A percentile compares a stretch with the other conserved stretches of the same genome.
phyloP scores from a whole-genome alignment of 2,797 vertebrate species.

The Eulemur rubriventer region DNA sequence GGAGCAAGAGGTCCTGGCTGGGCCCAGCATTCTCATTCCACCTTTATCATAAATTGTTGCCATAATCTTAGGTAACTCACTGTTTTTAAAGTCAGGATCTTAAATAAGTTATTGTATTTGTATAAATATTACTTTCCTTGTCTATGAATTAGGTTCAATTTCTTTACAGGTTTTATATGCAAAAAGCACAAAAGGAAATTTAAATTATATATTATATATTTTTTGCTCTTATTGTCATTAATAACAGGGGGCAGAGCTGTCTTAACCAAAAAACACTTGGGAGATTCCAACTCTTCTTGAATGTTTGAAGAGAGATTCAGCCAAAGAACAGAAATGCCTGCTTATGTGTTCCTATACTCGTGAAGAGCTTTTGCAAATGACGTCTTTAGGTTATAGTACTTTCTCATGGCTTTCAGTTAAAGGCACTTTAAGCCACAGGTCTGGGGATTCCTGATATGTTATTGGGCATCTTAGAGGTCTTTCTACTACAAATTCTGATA shows the following conservation, averaged over 20 bases:
- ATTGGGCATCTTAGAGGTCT: not conserved
- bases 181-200: not conserved
- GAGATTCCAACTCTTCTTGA: not conserved
- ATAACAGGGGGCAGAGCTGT: not conserved
- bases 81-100: not conserved
- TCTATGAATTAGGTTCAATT: not conserved
- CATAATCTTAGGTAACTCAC: too few species aligned
- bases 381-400: not conserved
- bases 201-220: not conserved
- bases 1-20: not conserved
- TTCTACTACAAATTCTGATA: not conserved
- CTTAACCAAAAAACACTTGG: not conserved
- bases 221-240: not conserved
- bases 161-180: not conserved
- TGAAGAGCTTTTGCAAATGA: not conserved
- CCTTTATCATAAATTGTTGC: not conserved
- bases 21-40: not conserved
- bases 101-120: not conserved
- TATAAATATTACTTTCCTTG: not conserved
- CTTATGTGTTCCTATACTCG: not conserved
- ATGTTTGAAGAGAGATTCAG: not conserved
- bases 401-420: not conserved
- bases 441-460: not conserved
- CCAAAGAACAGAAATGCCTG: not conserved
- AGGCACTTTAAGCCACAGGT: not conserved